phyloP scores from a whole-genome alignment of 1,140 invertebrate species.

The Scaptomyza graminum region DNA sequence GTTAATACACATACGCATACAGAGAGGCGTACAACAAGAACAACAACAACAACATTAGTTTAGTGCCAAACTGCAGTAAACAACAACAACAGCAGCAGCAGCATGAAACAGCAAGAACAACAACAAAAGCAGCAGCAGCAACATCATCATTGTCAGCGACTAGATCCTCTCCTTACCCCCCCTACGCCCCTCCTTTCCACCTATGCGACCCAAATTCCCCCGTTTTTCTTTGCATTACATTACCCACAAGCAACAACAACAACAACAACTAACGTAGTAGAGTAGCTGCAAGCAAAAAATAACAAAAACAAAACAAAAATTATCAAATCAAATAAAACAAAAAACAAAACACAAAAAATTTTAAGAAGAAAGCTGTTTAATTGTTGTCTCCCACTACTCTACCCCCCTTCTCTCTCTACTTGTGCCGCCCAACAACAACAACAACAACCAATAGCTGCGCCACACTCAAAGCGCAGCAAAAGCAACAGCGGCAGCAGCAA shows the following conservation, averaged over 20 bases:
- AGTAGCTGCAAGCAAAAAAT: slow-evolving; percentile 70
- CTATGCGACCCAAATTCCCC: slow-evolving; percentile 40
- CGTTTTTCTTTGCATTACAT: slow-evolving; percentile 53
- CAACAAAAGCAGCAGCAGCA: slow-evolving; percentile 62
- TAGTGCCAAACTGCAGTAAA: slow-evolving; percentile 42
- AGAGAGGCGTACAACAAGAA: slow-evolving; percentile 5
- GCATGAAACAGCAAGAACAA: slow-evolving; percentile 33
- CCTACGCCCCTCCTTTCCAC: not conserved
- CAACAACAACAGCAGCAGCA: slow-evolving; percentile 38
- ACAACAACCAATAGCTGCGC: slow-evolving; percentile 23
- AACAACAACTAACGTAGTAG: slow-evolving; percentile 72
- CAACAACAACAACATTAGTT: slow-evolving; percentile 21
- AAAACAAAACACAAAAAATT: slow-evolving; percentile 29
- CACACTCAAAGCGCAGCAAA: slow-evolving; percentile 25
- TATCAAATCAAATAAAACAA: slow-evolving; percentile 33
- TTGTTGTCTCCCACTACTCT: slow-evolving; percentile 78
- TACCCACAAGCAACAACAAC: slow-evolving; percentile 30
- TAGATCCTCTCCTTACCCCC: slow-evolving; percentile 32
- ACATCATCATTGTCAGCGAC: slow-evolving; percentile 81
- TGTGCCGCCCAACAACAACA: slow-evolving; percentile 56
- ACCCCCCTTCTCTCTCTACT: slow-evolving; percentile 57
- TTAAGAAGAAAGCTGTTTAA: slow-evolving; percentile 73
- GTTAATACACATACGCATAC: slow-evolving; percentile 7
- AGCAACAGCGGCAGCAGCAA: slow-evolving; percentile 7
- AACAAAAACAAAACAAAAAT: slow-evolving; percentile 46